Evolutionary conservation across 2,888 invertebrate species (phyloP), one percentile per base, ranked within the genome.

Genomic region (Phragmatobia fuliginosa): DNA sequence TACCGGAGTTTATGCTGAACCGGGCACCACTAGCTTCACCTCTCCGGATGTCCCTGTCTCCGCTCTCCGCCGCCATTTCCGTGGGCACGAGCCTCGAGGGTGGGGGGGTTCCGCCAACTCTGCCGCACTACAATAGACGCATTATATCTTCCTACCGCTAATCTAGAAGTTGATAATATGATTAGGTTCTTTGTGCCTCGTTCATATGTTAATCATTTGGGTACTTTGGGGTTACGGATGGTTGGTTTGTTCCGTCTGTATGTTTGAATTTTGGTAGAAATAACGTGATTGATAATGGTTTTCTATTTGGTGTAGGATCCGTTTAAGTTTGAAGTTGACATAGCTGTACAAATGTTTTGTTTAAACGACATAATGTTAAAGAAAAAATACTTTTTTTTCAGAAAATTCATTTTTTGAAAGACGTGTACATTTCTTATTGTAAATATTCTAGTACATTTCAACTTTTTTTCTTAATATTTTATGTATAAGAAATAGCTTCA

Each of bases 11-110:
- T 73, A 76, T 74, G 77, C 70, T 77, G 84, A 83, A 78, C 85
- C 82, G 83, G 84, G 85, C 81, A 81, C 78, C 71, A 75, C 73
- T 77, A 79, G 86, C 85, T 88, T 89, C 91, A 90, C 92, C 91
- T 91, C 87, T 75, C 91, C 93, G 93, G 93, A 94, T 85, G 90
- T 87, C 86, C 87, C 90, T 91, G 94, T 93, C 93, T 93, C 94
- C 91, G 93, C 87, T 89, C 90, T 87, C 89, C 90, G 90, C 94
- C 93, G 88, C 92, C 89, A 90, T 89, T 91, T 94, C 93, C 94
- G 89, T 76, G 83, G 82, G 67, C 81, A 77, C 69, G 82, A 72
- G 77, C 72, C 76, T 75, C 77, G 78, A 80, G 71, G 68, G 63
- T 65, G 68, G 70, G 76, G 76, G 67, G 76, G 82, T 86, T 85